Base-by-base conservation (phyloP, 2,113 vertebrate genomes). In the Trematomus loennbergii region DNA sequence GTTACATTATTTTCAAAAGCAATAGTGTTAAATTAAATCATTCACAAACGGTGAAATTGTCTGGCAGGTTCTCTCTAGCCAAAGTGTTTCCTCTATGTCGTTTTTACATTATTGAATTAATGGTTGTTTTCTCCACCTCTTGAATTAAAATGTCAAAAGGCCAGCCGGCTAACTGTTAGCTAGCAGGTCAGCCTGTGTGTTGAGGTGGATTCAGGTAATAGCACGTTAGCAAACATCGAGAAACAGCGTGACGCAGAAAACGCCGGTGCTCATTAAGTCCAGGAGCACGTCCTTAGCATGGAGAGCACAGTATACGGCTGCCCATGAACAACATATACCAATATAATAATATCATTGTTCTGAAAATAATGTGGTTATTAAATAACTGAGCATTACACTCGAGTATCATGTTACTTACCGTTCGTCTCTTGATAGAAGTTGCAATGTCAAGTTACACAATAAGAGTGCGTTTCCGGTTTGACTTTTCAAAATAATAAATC, bases 401-500 rank as follows among this genome's bases (percentile, higher is more conserved):
- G 0, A n/a, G 0, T 2, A 2, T 29, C 25, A 29, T 11, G 2
- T 10, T 22, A 0, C 5, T 17, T 5, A 54, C 33, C 68, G 40
- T 15, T 68, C 0, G n/a, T 50, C 2, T 54, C 36, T n/a, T 7
- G 12, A 1, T 8, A n/a, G 1, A 45, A 3, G 57, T 55, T 50
- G 0, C 0, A 29, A 0, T 18, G 25, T 52, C 9, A 54, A 59
- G 15, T 60, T n/a, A 4, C 18, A 3, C 0, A 4, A 1, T 12
- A 5, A 16, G 2, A 8, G 1, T 8, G 0, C 6, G 1, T 12
- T 88, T 82, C 89, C 78, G 59, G 40, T 79, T 20, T 5, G 0
- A 0, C 12, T 22, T 91, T 88, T 83, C 86, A 86, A 86, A 91
- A 77, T 79, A 87, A 76, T 4, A 0, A 8, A 3, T 16, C 18